Conservation (phyloP, 2,888 invertebrate genomes). For the Heteromurus nitidus region DNA sequence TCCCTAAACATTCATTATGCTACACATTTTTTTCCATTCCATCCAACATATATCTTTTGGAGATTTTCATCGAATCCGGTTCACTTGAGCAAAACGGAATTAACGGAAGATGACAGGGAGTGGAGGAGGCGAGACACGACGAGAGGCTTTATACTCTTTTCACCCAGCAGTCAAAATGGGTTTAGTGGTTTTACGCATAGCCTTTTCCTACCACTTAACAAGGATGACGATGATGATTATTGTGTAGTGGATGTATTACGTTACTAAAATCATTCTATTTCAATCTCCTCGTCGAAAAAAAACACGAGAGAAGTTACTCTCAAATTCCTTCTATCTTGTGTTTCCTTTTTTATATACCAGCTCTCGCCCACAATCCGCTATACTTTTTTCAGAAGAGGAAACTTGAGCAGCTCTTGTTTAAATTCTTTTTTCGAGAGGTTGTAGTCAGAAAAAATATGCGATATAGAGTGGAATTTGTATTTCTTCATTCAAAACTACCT, state of each 20-base stretch:
- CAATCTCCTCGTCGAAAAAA: too few relatives aligned
- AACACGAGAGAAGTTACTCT: too few relatives aligned
- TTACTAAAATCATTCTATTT: background rate
- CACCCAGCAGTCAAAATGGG: constrained; percentile 12
- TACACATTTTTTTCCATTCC: background rate
- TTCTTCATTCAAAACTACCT: too few relatives aligned
- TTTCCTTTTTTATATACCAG: too few relatives aligned
- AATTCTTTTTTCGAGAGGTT: too few relatives aligned
- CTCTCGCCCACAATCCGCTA: too few relatives aligned
- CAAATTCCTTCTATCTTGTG: too few relatives aligned
- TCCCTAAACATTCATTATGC: background rate
- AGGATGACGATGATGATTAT: constrained; percentile 6
- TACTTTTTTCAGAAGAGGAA: too few relatives aligned
- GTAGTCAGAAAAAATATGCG: too few relatives aligned
- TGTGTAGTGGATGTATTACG: background rate
- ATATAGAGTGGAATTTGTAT: too few relatives aligned
- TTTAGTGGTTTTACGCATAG: constrained; percentile 28
- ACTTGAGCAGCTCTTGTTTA: too few relatives aligned
- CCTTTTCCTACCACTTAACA: background rate
- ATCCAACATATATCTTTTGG: constrained; percentile 11
- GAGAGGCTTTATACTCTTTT: constrained; percentile 27
- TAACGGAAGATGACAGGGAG: constrained; percentile 29
- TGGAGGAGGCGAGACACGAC: constrained; percentile 8
- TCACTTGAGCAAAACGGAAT: constrained; percentile 26
- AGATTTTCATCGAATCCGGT: constrained; percentile 16